Evolutionary conservation across 2,113 vertebrate species (phyloP).

Genomic region (Paramormyrops kingsleyae): DNA sequence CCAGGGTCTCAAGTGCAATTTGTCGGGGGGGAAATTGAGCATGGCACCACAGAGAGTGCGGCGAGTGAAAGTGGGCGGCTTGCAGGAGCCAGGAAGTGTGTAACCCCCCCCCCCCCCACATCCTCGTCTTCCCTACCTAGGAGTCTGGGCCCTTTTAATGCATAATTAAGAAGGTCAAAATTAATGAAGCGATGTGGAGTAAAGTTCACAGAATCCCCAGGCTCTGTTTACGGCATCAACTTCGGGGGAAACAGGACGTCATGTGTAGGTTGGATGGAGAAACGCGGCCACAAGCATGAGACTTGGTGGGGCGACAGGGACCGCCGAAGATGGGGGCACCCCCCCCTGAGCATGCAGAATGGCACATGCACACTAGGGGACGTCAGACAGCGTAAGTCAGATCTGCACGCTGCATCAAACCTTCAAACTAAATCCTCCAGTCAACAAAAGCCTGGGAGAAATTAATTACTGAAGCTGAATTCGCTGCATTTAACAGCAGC

Average conservation of each 20-base stretch:
- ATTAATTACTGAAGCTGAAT: background rate
- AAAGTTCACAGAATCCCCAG: slow-evolving; percentile 82
- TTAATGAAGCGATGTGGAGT: slow-evolving; percentile 76
- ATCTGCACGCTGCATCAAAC: background rate
- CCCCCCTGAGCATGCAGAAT: too few species aligned
- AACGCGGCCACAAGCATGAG: background rate
- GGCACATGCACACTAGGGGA: background rate
- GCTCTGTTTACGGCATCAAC: slow-evolving; percentile 71
- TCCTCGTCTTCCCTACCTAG: slow-evolving; percentile 27
- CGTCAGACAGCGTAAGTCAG: background rate
- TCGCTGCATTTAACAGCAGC: background rate
- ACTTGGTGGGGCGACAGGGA: background rate
- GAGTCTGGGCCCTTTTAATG: slow-evolving; percentile 69
- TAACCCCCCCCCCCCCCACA: slow-evolving; percentile 45
- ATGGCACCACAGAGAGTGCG: slow-evolving; percentile 34
- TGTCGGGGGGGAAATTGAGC: slow-evolving; percentile 60
- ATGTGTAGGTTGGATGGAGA: slow-evolving; percentile 32
- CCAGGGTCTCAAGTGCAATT: slow-evolving; percentile 47
- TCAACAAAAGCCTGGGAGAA: background rate
- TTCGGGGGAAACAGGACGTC: slow-evolving; percentile 56
- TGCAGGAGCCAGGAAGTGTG: slow-evolving; percentile 65
- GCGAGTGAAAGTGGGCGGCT: slow-evolving; percentile 53
- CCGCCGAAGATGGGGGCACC: background rate
- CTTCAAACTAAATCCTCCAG: background rate
- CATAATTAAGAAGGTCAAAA: slow-evolving; percentile 88